Evolutionary conservation across 2,888 invertebrate species (phyloP).

Genomic region (Thera obeliscata): DNA sequence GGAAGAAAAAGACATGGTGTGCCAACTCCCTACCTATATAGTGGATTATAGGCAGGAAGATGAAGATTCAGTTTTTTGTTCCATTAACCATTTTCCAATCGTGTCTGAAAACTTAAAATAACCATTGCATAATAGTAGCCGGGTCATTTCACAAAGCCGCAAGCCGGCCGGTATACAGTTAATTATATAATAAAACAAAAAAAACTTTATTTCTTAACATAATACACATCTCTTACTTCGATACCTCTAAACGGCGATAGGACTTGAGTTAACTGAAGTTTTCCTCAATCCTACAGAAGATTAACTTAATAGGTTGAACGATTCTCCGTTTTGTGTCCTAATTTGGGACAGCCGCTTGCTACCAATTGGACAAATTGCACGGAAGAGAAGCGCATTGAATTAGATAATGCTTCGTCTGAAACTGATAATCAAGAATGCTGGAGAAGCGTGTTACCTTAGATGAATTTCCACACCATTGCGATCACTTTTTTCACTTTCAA

Average conservation of each 20-base stretch:
- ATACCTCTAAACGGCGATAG: neutral
- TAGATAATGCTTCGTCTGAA: slow-evolving; percentile 44
- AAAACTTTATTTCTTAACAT: neutral
- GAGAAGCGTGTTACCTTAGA: slow-evolving; percentile 59
- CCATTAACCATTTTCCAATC: no score
- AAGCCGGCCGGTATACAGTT: slow-evolving; percentile 2
- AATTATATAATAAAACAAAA: slow-evolving; percentile 12
- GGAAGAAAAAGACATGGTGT: no score
- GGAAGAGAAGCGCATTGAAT: slow-evolving; percentile 49
- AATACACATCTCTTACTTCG: slow-evolving; percentile 8
- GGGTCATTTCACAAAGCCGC: neutral
- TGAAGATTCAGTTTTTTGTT: no score
- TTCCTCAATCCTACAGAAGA: slow-evolving; percentile 38
- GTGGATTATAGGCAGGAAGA: no score
- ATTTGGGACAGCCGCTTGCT: slow-evolving; percentile 43
- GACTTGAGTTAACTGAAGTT: slow-evolving; percentile 32
- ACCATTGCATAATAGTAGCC: neutral
- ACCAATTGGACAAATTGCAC: slow-evolving; percentile 64
- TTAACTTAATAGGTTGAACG: slow-evolving; percentile 37
- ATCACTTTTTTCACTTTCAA: slow-evolving; percentile 58
- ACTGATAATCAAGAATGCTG: slow-evolving; percentile 28
- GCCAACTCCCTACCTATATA: no score
- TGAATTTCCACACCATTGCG: slow-evolving; percentile 55
- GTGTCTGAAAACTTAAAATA: no score
- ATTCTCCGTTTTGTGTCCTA: slow-evolving; percentile 58